Evolutionary conservation across 2,888 invertebrate species (phyloP), one percentile per base, ranked within the genome.

Genomic region (Nebria salina): DNA sequence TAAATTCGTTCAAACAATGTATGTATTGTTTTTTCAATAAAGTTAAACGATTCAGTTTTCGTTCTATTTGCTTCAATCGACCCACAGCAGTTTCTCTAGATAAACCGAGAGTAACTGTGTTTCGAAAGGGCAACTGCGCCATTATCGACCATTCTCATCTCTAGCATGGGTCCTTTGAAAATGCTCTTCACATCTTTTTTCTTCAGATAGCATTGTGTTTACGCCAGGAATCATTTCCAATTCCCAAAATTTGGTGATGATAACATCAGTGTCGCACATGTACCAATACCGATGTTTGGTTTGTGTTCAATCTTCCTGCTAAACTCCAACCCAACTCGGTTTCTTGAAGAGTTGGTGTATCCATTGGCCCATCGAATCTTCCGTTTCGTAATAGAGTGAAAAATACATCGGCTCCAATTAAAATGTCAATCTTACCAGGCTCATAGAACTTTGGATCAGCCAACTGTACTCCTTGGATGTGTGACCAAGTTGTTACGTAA

Each of bases 321-420:
- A 75, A 6, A 6, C 20, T 15, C 75, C 75, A 65, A 15, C 75
- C 64, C n/a, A 75, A 25, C 64, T 54, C n/a, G 13, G 75, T 75
- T 25, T 75, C 65, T 25, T 75, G 75, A 25, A 75, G 3, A 9
- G 65, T 75, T 11, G 75, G 64, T 20, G 5, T n/a, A 1, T 64
- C 20, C 9, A 26, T 6, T 20, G 11, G 20, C 6, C 15, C 9
- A 65, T 75, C 7, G 3, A 34, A 20, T 65, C 65, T 20, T 65
- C 75, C 64, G 20, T 34, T 20, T 20, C 64, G 26, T 11, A 20
- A 20, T 20, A 20, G 20, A 20, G 20, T 20, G 20, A 20, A 20
- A 20, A 20, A 20, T 20, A 20, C 20, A 20, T 20, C 20, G 20
- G 20, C 20, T 20, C 20, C 20, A 20, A 20, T 0, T 20, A 20